Evolutionary conservation across 1,140 invertebrate species (phyloP), one percentile per base, ranked within the genome.

Genomic region (Grapholita molesta): DNA sequence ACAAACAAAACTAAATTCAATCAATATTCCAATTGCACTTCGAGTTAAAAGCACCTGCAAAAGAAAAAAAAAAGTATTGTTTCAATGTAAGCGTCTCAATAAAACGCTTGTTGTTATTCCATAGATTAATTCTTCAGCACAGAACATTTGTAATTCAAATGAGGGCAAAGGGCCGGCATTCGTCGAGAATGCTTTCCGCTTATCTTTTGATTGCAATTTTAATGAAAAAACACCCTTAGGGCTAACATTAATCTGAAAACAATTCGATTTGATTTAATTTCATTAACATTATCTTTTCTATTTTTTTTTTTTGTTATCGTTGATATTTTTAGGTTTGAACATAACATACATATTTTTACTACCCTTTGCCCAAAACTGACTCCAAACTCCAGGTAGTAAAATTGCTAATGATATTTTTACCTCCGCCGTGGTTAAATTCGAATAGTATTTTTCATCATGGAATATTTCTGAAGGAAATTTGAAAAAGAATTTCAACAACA

Each of bases 111-210:
- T 48, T 61, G 12, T 61, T 28, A 28, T 30, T 61, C 12, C 18
- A 18, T 6, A 32, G 55, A 61, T 61, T 61, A 61, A 65, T 65
- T 65, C 64, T 38, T 33, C 64, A 65, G 32, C 30, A 38, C 30
- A 35, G 33, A 33, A 32, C 64, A 65, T 65, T 65, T 65, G 33
- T 35, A 65, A 65, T 65, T 65, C 33, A 65, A 65, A 65, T 65
- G 64, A 32, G 33, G 30, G 61, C 32, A n/a, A 33, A 38, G 32
- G 32, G 32, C 32, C 64, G 30, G 64, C 33, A 23, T 21, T 33
- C 64, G 30, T 18, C 15, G 30, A 30, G 64, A 32, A 38, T 35
- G 64, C 33, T 35, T 65, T 65, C 11, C 33, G 33, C 30, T 65
- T 35, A 65, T 35, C 30, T 65, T 65, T 65, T 65, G 64, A 65